Conservation (phyloP, 2,888 invertebrate genomes). For the Phymatocera aterrima region DNA sequence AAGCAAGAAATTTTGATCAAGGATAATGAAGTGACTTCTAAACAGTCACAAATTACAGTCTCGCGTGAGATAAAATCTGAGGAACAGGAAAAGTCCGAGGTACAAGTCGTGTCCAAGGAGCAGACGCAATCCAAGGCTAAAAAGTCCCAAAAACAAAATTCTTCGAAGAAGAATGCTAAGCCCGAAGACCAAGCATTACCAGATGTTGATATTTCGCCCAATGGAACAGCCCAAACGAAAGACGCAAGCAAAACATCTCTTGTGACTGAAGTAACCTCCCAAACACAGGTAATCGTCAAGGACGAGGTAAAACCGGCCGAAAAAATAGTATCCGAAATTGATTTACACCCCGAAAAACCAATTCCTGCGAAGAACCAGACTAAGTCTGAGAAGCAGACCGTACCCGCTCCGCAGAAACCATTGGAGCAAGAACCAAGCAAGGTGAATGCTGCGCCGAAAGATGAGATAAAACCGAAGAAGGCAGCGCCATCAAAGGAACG, state of each 20-base stretch:
- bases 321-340: not conserved
- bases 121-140: slow-evolving; percentile 34
- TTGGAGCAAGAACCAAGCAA: not conserved
- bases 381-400: not conserved
- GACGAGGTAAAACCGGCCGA: not conserved
- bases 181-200: not conserved
- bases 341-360: not conserved
- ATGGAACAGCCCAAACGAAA: not conserved
- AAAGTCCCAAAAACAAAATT: slow-evolving; percentile 25
- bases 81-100: not conserved
- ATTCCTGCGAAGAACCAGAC: not conserved
- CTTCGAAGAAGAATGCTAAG: slow-evolving; percentile 40
- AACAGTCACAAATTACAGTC: slow-evolving; percentile 7
- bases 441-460: not conserved
- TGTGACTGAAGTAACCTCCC: not conserved
- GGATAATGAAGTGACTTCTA: slow-evolving; percentile 19
- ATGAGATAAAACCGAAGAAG: slow-evolving; percentile 10
- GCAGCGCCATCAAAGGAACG: not conserved
- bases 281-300: not conserved
- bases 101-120: slow-evolving; percentile 16
- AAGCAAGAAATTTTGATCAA: slow-evolving; percentile 4
- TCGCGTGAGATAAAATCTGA: not conserved
- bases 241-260: not conserved
- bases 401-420: not conserved
- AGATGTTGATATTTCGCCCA: not conserved